These are phyloP conservation scores for Smithornis capensis DNA, from an alignment of 2,113 vertebrate species.

Conservation along the genomic window DNA sequence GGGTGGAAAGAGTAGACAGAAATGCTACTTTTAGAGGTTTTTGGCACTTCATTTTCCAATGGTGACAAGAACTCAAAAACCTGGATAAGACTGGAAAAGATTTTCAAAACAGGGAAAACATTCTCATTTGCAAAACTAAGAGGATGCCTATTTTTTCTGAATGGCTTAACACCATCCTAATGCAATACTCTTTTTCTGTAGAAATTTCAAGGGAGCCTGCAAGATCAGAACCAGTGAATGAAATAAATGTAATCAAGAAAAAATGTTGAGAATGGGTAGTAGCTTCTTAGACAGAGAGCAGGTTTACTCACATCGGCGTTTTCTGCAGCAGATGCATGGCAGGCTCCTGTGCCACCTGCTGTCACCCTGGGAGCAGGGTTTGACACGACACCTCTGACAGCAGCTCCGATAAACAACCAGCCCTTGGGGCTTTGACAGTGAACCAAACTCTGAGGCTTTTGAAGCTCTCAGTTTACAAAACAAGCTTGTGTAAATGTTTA, in stretches of 20 bases:
- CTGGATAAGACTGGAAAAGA: neutral
- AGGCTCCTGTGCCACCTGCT: neutral
- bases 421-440: neutral
- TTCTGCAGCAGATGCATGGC: fast-evolving
- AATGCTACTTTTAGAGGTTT: neutral
- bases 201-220: neutral
- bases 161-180: neutral
- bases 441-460: neutral
- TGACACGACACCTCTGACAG: neutral
- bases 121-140: neutral
- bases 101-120: neutral
- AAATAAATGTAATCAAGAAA: neutral
- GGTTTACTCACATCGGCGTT: neutral
- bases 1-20: neutral
- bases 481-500: neutral
- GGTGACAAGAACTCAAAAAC: neutral
- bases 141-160: neutral
- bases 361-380: neutral
- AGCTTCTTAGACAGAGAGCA: neutral
- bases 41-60: neutral
- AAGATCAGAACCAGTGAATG: neutral
- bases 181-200: neutral
- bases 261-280: neutral
- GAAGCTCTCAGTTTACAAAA: neutral
- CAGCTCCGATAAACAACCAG: neutral